phyloP scores from a whole-genome alignment of 1,140 invertebrate genomes.

The Drosophila littoralis region DNA sequence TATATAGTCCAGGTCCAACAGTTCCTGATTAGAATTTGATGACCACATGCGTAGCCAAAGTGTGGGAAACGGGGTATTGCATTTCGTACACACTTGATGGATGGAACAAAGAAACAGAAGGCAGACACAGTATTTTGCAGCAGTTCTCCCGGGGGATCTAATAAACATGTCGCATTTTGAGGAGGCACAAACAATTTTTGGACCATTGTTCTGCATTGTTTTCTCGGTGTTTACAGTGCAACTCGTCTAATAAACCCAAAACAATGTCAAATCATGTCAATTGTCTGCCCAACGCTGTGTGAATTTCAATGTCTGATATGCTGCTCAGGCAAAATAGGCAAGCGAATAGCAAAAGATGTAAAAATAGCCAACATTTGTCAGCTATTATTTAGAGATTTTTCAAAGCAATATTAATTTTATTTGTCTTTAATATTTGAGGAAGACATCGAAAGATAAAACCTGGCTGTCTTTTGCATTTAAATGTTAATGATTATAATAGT shows the following conservation, averaged over 20 bases:
- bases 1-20: slow-evolving; percentile 20
- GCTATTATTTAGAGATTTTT: no score
- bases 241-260: slow-evolving; percentile 44
- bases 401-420: no score
- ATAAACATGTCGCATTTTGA: slow-evolving; percentile 63
- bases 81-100: slow-evolving; percentile 44
- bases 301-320: slow-evolving; percentile 4
- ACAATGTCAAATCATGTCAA: slow-evolving; percentile 43
- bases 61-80: slow-evolving; percentile 37
- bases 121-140: slow-evolving; percentile 14
- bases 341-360: no score
- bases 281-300: slow-evolving; percentile 6
- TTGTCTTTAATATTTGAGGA: no score
- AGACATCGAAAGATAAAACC: no score
- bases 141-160: slow-evolving; percentile 62
- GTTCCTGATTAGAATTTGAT: slow-evolving; percentile 40
- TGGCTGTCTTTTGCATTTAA: no score
- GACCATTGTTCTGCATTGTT: slow-evolving; percentile 25
- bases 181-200: slow-evolving; percentile 25
- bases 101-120: slow-evolving; percentile 35
- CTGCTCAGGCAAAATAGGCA: background rate
- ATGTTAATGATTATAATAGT: no score
- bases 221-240: slow-evolving; percentile 21
- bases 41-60: slow-evolving; percentile 25
- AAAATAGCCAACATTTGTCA: no score